phyloP scores from a whole-genome alignment of 2,888 invertebrate species.

The Tetramorium bicarinatum region DNA sequence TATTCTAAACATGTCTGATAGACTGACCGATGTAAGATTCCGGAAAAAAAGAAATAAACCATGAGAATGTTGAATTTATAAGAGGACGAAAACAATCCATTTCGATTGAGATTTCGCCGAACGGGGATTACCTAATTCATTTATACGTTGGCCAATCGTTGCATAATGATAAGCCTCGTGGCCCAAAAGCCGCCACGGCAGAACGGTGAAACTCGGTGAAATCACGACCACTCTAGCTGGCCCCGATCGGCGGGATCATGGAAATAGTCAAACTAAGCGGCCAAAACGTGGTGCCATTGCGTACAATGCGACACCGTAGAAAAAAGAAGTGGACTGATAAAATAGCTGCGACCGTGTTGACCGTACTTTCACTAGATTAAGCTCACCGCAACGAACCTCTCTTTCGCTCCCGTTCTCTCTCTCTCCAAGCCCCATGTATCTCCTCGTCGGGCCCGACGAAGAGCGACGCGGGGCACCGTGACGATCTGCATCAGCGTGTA shows the following conservation, averaged over 20 bases:
- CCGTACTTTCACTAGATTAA: constrained; percentile 70
- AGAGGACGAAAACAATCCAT: constrained; percentile 42
- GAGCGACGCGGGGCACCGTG: constrained; percentile 45
- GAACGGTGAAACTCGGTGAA: constrained; percentile 82
- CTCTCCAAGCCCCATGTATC: background rate
- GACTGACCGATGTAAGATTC: background rate
- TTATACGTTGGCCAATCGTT: constrained; percentile 72
- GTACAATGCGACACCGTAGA: constrained; percentile 48
- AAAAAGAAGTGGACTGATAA: constrained; percentile 57
- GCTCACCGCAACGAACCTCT: constrained; percentile 40
- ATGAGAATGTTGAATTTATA: background rate
- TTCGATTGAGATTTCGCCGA: constrained; percentile 63
- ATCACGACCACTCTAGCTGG: constrained; percentile 67
- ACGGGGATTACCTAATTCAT: constrained; percentile 69
- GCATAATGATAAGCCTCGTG: constrained; percentile 75
- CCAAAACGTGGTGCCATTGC: constrained; percentile 62
- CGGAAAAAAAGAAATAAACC: background rate
- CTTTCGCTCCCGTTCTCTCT: constrained; percentile 33
- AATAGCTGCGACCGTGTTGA: constrained; percentile 50
- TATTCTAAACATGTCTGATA: background rate
- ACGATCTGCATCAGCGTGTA: constrained; percentile 51
- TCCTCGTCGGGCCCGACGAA: constrained; percentile 5
- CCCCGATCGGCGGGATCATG: constrained; percentile 44
- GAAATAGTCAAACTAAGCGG: constrained; percentile 59
- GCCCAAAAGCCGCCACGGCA: constrained; percentile 65